A percentile compares a stretch with the other conserved stretches of the same genome.
Evolutionary conservation across 2,888 invertebrate genomes (phyloP).

Genomic region (Scaptomyza cyrtandrae): DNA sequence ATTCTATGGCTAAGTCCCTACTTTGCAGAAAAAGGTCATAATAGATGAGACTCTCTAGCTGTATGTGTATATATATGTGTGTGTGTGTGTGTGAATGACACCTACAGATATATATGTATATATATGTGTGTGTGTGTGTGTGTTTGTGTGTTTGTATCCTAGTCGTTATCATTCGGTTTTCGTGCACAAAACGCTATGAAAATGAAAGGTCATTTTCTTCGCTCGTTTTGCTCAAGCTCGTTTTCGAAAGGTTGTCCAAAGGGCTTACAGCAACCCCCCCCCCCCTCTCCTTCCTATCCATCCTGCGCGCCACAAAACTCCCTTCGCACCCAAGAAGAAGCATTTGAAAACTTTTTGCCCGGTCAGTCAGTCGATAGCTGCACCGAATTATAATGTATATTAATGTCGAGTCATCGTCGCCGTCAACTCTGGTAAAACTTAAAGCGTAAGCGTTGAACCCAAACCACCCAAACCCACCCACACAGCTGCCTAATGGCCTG

Average conservation of each 20-base stretch:
- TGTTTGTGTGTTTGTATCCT: conserved; percentile 35
- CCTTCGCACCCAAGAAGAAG: conserved; percentile 34
- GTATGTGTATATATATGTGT: conserved; percentile 3
- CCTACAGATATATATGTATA: conserved; percentile 3
- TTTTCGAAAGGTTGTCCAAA: conserved; percentile 76
- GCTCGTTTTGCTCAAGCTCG: conserved; percentile 65
- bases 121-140: conserved; percentile 16
- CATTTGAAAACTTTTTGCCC: conserved; percentile 69
- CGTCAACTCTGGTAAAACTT: conserved; percentile 51
- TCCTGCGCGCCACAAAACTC: not conserved
- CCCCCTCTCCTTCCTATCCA: not conserved
- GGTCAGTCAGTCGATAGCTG: conserved; percentile 76
- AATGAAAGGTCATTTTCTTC: conserved; percentile 78
- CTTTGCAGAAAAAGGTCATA: conserved; percentile 78
- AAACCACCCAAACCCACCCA: conserved; percentile 19
- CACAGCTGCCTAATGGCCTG: conserved; percentile 2
- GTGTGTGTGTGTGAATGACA: conserved; percentile 15
- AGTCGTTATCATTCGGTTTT: conserved; percentile 68
- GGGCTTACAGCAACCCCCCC: conserved; percentile 50
- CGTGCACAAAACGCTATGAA: conserved; percentile 63
- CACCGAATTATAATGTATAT: conserved; percentile 71
- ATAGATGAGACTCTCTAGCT: conserved; percentile 73
- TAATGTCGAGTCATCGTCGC: conserved; percentile 74
- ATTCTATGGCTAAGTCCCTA: conserved; percentile 76
- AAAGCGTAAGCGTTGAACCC: conserved; percentile 40